Evolutionary conservation across 2,797 vertebrate species (phyloP), one percentile per base, ranked within the genome.

Genomic region (Gastrophryne carolinensis): DNA sequence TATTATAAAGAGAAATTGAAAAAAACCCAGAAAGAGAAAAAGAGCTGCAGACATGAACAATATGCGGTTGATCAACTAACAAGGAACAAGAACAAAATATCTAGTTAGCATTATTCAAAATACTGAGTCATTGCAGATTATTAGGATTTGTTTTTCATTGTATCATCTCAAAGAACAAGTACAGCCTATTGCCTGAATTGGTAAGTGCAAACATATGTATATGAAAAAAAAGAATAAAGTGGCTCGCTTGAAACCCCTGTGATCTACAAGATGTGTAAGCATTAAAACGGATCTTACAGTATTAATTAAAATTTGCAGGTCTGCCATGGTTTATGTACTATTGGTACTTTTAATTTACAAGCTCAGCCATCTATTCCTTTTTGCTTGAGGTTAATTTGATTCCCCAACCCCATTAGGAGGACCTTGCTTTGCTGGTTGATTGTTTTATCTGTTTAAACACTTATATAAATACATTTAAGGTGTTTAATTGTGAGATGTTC

Each of bases 281-380:
- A 52, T 52, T 60, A 63, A 75, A 60, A 52, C 54, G 68, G 57
- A 39, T 61, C 54, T 68, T 67, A 68, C 12, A 44, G 57, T 32
- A 68, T 68, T 75, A 75, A 75, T 60, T 61, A 71, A 32, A 37
- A 60, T 58, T 19, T 60, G 41, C 54, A 60, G 2, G 13, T 35
- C 44, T 37, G 50, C 37, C 35, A 65, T 15, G 29, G 13, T 73
- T 73, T 73, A 64, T 41, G 23, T 64, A 65, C 44, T 47, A 65
- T 34, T 61, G 50, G 44, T 60, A 75, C 39, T 50, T 75, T 67
- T 53, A 60, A 68, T 75, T 61, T 75, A 68, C 44, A 75, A 54
- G 41, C 65, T 61, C 64, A 75, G 63, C 37, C 41, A 68, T 67
- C 30, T 60, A 61, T 75, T 67, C 53, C 68, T 60, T 68, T n/a